Percentiles rank a stretch among this genome's conserved stretches.
These are phyloP conservation scores for Aurelia aurita complex sp. Pacific DNA, from an alignment of 30 jellyfish, hydroid and myxozoan genomes.

Conservation along the genomic window DNA sequence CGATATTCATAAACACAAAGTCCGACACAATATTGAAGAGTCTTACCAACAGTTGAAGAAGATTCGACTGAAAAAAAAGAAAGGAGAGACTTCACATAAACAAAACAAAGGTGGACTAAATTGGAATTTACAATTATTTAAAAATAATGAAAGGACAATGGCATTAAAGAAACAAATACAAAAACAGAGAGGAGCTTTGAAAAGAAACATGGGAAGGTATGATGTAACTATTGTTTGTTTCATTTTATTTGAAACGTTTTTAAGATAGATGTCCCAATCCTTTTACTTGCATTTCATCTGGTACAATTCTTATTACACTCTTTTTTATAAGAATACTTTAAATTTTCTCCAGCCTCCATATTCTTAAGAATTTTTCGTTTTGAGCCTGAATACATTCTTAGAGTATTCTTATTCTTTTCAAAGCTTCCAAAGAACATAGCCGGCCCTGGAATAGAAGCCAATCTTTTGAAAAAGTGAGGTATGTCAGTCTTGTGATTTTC, in stretches of 20 bases:
- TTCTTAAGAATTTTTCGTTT: no score
- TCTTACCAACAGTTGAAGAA: constrained; percentile 67
- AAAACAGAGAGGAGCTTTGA: constrained; percentile 65
- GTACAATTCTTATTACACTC: no score
- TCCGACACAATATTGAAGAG: constrained; percentile 61
- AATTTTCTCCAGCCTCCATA: no score
- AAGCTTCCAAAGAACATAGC: no score
- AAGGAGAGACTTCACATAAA: constrained; percentile 36
- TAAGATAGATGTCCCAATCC: no score
- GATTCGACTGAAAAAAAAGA: constrained; percentile 34
- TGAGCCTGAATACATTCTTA: no score
- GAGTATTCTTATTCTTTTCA: no score
- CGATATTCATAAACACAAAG: constrained; percentile 26
- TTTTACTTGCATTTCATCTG: no score
- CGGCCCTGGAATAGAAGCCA: no score
- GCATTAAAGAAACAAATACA: constrained; percentile 47
- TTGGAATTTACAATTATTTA: constrained; percentile 66
- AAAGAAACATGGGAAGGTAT: constrained; percentile 79
- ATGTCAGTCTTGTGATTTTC: no score
- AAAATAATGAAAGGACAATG: constrained; percentile 66
- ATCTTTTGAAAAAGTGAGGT: no score
- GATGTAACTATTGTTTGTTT: neutral
- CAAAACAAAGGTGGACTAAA: constrained; percentile 11
- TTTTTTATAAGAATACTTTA: no score
- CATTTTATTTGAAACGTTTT: neutral